A percentile compares a stretch with the other conserved stretches of the same genome.
phyloP scores from a whole-genome alignment of 2,888 invertebrate species.

The Andricus quercusramuli region DNA sequence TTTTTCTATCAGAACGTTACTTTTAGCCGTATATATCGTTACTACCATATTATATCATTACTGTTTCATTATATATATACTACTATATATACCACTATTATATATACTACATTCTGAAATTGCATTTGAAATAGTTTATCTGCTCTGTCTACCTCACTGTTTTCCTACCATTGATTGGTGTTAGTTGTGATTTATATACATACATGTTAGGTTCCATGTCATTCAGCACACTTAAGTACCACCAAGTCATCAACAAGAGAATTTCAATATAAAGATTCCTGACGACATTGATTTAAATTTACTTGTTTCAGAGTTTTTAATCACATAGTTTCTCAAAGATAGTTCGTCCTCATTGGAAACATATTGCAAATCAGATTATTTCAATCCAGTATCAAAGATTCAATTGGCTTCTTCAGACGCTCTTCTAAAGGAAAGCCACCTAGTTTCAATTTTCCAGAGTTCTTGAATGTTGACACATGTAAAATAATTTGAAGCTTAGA shows the following conservation, averaged over 20 bases:
- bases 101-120: conserved; percentile 62
- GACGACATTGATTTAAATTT: background rate
- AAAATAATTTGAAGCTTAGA: no score
- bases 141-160: conserved; percentile 71
- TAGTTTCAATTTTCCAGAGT: no score
- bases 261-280: background rate
- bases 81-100: no score
- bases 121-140: conserved; percentile 73
- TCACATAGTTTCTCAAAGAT: no score
- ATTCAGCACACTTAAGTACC: conserved; percentile 60
- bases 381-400: no score
- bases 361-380: no score
- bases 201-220: conserved; percentile 61
- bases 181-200: conserved; percentile 69
- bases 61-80: conserved; percentile 43
- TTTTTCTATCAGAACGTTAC: conserved; percentile 52
- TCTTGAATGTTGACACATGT: no score
- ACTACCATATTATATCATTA: conserved; percentile 53
- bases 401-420: no score
- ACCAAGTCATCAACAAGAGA: conserved; percentile 48
- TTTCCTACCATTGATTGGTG: conserved; percentile 74
- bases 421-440: no score
- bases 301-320: no score
- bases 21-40: conserved; percentile 59
- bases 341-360: no score